Evolutionary conservation across 1,140 invertebrate species (phyloP).

Genomic region (Zophobas morio): DNA sequence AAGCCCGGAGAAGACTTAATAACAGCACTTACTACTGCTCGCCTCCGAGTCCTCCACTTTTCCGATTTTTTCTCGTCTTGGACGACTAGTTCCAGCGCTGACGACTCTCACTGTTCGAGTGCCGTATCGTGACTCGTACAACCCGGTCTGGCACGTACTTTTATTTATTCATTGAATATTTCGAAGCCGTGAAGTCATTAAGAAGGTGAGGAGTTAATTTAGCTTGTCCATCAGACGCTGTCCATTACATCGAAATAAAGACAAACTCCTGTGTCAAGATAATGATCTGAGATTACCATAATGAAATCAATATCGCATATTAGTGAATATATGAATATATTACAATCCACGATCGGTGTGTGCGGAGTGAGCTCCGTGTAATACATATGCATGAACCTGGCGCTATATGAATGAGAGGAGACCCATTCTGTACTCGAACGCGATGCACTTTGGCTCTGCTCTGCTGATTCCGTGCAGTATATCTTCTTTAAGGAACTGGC

Average conservation of each 20-base stretch:
- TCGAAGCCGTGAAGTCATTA: slow-evolving; percentile 42
- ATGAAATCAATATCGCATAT: slow-evolving; percentile 66
- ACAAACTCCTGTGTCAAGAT: slow-evolving; percentile 64
- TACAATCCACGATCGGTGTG: slow-evolving; percentile 50
- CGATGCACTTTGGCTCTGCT: slow-evolving; percentile 34
- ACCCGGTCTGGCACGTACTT: slow-evolving; percentile 26
- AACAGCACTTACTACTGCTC: slow-evolving; percentile 11
- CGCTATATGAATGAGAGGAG: slow-evolving; percentile 53
- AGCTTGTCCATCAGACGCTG: slow-evolving; percentile 55
- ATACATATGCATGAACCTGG: slow-evolving; percentile 55
- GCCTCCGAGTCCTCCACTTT: slow-evolving; percentile 20
- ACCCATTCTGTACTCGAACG: slow-evolving; percentile 49
- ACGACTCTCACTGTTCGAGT: slow-evolving; percentile 14
- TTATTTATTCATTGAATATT: slow-evolving; percentile 47
- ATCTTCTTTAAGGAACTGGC: slow-evolving; percentile 33
- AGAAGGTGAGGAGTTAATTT: slow-evolving; percentile 54
- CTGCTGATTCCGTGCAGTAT: slow-evolving; percentile 13
- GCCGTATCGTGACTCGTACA: slow-evolving; percentile 40
- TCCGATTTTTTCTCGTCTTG: slow-evolving; percentile 18
- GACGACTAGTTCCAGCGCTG: neutral
- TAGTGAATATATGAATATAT: slow-evolving; percentile 66
- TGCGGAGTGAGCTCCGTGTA: slow-evolving; percentile 44
- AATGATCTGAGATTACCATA: slow-evolving; percentile 65
- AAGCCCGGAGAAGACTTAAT: slow-evolving; percentile 20
- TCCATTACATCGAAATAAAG: slow-evolving; percentile 57